Base-by-base conservation (phyloP, 2,113 vertebrate species). In the Protobothrops mucrosquamatus region DNA sequence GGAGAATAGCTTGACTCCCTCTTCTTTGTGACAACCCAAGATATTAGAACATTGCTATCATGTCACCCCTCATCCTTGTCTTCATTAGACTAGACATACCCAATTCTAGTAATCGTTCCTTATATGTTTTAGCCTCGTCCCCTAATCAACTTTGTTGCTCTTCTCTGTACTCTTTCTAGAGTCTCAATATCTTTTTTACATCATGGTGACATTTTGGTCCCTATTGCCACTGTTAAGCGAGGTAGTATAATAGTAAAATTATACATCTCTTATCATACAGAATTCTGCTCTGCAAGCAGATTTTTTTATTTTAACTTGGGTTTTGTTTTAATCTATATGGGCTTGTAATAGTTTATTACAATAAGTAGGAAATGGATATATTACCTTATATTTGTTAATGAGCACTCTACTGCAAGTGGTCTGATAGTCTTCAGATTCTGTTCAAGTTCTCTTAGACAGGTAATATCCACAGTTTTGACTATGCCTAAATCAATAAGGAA, bases 321-420 rank as follows among this genome's bases (percentile, higher is more conserved):
- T 43, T 64, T 81, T 39, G 18, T 18, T 14, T 39, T 39, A 81
- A 81, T 43, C 34, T 39, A 81, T 18, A 81, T 22, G 34, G 74
- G 74, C 34, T 39, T 81, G 18, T 81, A 81, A 7, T 81, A 81
- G 7, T 81, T 81, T 81, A 81, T 18, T 8, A 34, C 7, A 43
- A 15, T 39, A 39, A 39, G 15, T 57, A 57, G 91, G 2, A 89
- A 4, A 4, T 0, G 1, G 64, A 95, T 29, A 2, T 85, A 89
- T 20, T 97, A 99, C 99, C 98, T 98, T 97, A 99, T 98, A 90
- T 98, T 98, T 93, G 96, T 96, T 89, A 99, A 97, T 15, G 96
- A 97, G 94, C 99, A 99, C 95, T 99, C 98, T 90, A 98, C 56
- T 81, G 98, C 98, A 95, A 99, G 94, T 5, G 94, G 96, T 91